phyloP scores from a whole-genome alignment of 1,140 invertebrate genomes.

The roundworm (Caenorhabditis elegans) region WBcel235 BX284603.4:4400001-4400500 shows the following conservation, averaged over 20 bases:
- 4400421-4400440: not conserved
- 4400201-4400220: no score
- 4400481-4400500: not conserved
- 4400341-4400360: not conserved
- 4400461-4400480: not conserved
- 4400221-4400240: no score
- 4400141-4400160: no score
- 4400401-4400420: not conserved
- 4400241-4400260: no score
- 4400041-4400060: not conserved
- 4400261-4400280: no score
- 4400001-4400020: not conserved
- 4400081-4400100: not conserved
- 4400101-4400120: no score
- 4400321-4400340: constrained; percentile 22
- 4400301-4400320: constrained; percentile 2
- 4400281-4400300: not conserved
- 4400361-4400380: not conserved
- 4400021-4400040: not conserved
- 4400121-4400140: no score
- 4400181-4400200: not conserved
- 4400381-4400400: not conserved
- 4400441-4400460: not conserved
- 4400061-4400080: not conserved
- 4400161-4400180: not conserved